Conservation (phyloP, 2,888 invertebrate genomes). For the Automeris io region DNA sequence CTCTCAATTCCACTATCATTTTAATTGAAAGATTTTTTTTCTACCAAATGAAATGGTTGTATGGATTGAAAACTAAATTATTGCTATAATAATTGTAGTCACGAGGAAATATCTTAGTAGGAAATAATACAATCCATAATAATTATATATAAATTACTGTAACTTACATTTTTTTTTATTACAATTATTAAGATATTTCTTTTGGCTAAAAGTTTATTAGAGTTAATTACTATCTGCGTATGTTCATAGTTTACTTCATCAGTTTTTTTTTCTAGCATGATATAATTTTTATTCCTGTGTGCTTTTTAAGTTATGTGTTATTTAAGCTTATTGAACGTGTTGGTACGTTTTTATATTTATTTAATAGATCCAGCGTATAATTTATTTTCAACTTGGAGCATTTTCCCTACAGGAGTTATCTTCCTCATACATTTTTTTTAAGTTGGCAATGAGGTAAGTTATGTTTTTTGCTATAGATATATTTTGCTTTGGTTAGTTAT, state of each 20-base stretch:
- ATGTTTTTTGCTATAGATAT: not conserved
- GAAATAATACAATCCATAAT: too few species aligned
- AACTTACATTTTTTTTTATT: too few species aligned
- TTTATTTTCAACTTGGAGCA: not conserved
- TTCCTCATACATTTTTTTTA: not conserved
- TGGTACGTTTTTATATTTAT: not conserved
- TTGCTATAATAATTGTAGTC: too few species aligned
- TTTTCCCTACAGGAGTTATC: not conserved
- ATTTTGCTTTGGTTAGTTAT: not conserved
- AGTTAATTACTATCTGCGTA: conserved; percentile 34
- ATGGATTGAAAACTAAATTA: too few species aligned
- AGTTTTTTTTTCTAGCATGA: conserved; percentile 3
- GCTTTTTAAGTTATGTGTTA: not conserved
- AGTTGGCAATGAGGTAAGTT: conserved; percentile 1
- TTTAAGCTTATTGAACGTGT: not conserved
- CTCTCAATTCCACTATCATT: too few species aligned
- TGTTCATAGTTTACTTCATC: conserved; percentile 57
- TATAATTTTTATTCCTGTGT: conserved; percentile 1
- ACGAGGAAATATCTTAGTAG: too few species aligned
- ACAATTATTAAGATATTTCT: too few species aligned
- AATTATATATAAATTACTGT: too few species aligned
- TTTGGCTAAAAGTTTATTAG: too few species aligned
- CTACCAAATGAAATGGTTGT: too few species aligned
- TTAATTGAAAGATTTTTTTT: too few species aligned
- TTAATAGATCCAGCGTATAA: not conserved